These are phyloP conservation scores for Galleria mellonella DNA, from an alignment of 1,140 invertebrate genomes.

Conservation along the genomic window DNA sequence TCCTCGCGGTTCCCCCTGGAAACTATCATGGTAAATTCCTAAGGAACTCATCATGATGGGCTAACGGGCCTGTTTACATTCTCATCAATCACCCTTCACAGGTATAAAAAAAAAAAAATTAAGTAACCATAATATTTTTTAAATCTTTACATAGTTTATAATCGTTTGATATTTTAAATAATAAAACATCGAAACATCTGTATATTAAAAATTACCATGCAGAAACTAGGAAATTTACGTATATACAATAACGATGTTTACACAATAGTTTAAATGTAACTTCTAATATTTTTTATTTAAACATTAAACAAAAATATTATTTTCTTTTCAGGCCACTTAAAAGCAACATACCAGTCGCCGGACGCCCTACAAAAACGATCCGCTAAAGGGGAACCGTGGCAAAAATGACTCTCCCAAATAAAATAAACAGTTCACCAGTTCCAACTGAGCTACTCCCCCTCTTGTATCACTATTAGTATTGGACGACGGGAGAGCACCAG, in stretches of 20 bases:
- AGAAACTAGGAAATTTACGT: not conserved
- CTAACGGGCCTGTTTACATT: too few species aligned
- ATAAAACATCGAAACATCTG: too few species aligned
- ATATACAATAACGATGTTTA: constrained; percentile 1
- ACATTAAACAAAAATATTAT: constrained; percentile 1
- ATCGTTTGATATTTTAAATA: too few species aligned
- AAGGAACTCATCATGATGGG: too few species aligned
- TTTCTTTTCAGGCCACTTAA: constrained; percentile 37
- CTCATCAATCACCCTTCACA: too few species aligned
- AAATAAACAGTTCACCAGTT: constrained; percentile 47
- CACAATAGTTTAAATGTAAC: too few species aligned
- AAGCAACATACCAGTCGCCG: constrained; percentile 26
- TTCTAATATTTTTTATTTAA: not conserved
- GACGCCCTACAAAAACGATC: constrained; percentile 56
- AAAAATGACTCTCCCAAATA: constrained; percentile 63
- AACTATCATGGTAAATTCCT: too few species aligned
- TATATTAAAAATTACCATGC: too few species aligned
- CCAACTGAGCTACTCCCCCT: constrained; percentile 20
- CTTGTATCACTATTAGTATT: constrained; percentile 3
- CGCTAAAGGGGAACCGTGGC: constrained; percentile 48
- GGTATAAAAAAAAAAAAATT: too few species aligned
- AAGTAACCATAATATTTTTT: too few species aligned
- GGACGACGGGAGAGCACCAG: constrained; percentile 9
- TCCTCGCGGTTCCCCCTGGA: too few species aligned
- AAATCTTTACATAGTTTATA: too few species aligned